Percentiles rank a stretch among this genome's conserved stretches.
Evolutionary conservation across 2,888 invertebrate species (phyloP).

Genomic region (Germaria angustata): DNA sequence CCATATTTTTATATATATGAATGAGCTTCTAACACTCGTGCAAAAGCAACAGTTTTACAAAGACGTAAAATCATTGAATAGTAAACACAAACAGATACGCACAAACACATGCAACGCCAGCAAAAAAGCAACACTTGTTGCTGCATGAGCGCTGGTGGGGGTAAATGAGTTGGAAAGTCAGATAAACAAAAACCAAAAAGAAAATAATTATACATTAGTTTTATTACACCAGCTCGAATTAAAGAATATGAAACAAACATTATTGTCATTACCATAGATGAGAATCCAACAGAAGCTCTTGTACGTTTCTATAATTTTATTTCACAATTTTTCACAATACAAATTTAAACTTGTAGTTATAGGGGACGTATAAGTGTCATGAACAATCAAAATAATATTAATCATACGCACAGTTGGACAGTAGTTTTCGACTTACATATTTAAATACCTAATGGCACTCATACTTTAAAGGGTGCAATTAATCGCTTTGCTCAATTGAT

Average conservation of each 20-base stretch:
- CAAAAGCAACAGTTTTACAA: conserved; percentile 20
- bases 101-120: background rate
- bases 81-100: background rate
- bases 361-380: conserved; percentile 14
- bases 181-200: background rate
- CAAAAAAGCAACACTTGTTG: conserved; percentile 14
- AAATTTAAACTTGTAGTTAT: background rate
- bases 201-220: background rate
- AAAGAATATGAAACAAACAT: background rate
- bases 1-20: conserved; percentile 3
- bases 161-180: conserved; percentile 35
- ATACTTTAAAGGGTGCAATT: background rate
- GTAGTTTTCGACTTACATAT: background rate
- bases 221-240: background rate
- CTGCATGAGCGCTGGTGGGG: background rate
- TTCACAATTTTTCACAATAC: background rate
- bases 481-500: background rate
- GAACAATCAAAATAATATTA: conserved; percentile 14
- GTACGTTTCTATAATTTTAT: background rate
- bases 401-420: conserved; percentile 21
- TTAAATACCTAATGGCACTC: too few relatives aligned
- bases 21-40: conserved; percentile 15
- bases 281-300: background rate
- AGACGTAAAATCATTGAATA: conserved; percentile 29
- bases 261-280: background rate